Evolutionary conservation across 1,140 invertebrate species (phyloP).

Genomic region (Trinorchestia longiramus): DNA sequence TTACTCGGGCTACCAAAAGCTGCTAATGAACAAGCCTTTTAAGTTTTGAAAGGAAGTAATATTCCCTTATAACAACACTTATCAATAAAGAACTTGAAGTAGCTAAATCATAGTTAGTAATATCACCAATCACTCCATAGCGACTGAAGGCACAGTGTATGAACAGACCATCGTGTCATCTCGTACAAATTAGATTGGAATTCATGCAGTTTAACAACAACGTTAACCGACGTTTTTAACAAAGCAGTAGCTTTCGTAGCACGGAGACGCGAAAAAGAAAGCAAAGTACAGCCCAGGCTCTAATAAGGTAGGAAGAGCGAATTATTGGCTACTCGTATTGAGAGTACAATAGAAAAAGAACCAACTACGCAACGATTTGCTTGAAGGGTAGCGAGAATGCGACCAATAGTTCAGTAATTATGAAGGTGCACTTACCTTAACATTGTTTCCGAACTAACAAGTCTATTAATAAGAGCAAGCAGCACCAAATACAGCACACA

Average conservation of each 20-base stretch:
- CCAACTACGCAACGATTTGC: neutral
- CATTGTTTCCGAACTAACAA: neutral
- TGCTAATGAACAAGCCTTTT: neutral
- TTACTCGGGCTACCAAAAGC: neutral
- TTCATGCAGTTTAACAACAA: neutral
- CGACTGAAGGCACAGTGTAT: neutral
- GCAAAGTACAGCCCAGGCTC: neutral
- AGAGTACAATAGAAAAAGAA: neutral
- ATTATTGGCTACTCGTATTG: neutral
- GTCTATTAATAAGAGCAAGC: neutral
- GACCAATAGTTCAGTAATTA: neutral
- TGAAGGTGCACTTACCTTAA: neutral
- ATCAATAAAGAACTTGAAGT: neutral
- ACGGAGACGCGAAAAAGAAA: neutral
- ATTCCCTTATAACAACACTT: neutral
- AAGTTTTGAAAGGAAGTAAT: neutral
- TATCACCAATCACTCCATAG: conserved; percentile 7
- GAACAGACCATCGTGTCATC: neutral
- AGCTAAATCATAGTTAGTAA: conserved; percentile 2
- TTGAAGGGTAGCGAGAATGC: neutral
- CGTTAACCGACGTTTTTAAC: neutral
- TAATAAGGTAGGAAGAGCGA: neutral
- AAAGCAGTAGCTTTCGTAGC: neutral
- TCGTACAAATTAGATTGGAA: neutral
- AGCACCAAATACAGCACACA: neutral